Evolutionary conservation across 2,888 invertebrate species (phyloP).

Genomic region (Epirrita christyi): DNA sequence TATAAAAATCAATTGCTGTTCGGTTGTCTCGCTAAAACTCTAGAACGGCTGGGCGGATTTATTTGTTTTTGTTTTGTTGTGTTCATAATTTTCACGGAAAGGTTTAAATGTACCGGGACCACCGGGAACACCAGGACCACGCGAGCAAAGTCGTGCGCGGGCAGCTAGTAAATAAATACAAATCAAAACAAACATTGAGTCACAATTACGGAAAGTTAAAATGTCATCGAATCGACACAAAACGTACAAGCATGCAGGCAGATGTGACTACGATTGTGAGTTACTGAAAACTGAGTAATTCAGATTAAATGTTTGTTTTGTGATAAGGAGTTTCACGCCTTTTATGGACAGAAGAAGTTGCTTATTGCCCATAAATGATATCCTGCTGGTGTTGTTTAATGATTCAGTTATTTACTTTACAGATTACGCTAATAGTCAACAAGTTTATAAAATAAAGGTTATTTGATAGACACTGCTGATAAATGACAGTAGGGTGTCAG

Average conservation of each 20-base stretch:
- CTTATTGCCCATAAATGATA: background rate
- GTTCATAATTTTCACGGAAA: too few species aligned
- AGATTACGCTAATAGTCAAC: background rate
- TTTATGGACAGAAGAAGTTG: slow-evolving; percentile 3
- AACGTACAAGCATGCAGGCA: background rate
- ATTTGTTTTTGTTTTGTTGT: too few species aligned
- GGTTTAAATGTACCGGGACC: too few species aligned
- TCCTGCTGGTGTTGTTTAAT: slow-evolving; percentile 8
- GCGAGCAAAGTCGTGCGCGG: too few species aligned
- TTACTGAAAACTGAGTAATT: slow-evolving; percentile 8
- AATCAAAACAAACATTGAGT: slow-evolving; percentile 16
- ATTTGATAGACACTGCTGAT: too few species aligned
- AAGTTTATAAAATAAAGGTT: too few species aligned
- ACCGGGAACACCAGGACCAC: too few species aligned
- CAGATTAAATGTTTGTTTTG: slow-evolving; percentile 9
- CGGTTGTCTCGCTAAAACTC: too few species aligned
- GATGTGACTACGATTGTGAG: background rate
- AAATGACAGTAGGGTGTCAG: too few species aligned
- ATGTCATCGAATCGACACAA: slow-evolving; percentile 2
- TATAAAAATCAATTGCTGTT: too few species aligned
- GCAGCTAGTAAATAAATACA: slow-evolving; percentile 3
- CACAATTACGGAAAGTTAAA: background rate
- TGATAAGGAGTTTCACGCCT: slow-evolving; percentile 14
- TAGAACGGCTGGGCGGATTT: too few species aligned
- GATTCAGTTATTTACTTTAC: slow-evolving; percentile 2